Percentiles rank a stretch among this genome's conserved stretches.
Conservation (phyloP, 2,797 vertebrate species). For the Luscinia megarhynchos region DNA sequence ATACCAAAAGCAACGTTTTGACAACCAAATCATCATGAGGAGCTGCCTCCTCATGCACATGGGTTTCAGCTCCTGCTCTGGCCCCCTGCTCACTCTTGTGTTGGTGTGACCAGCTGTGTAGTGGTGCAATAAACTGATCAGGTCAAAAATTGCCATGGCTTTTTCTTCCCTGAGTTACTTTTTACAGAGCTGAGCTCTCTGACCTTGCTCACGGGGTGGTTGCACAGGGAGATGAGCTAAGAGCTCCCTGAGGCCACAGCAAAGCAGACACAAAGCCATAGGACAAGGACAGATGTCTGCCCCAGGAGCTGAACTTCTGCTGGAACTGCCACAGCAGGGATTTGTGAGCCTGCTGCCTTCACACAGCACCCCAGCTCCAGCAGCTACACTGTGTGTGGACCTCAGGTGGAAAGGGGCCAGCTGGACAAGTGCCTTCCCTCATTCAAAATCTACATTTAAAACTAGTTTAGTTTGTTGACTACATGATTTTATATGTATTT, state of each 20-base stretch:
- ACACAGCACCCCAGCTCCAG: neutral
- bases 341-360: neutral
- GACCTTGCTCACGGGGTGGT: neutral
- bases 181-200: neutral
- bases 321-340: neutral
- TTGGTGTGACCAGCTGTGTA: neutral
- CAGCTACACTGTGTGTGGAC: neutral
- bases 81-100: neutral
- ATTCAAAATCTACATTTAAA: constrained; percentile 5
- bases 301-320: neutral
- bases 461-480: constrained; percentile 33
- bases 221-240: neutral
- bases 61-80: neutral
- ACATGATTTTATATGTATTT: constrained; percentile 71
- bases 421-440: neutral
- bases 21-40: neutral
- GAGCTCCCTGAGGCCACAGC: neutral
- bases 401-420: neutral
- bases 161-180: neutral
- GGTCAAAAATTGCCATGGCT: neutral
- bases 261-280: neutral
- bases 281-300: neutral
- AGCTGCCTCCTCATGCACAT: neutral
- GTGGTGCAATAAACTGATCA: neutral
- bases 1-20: neutral